Evolutionary conservation across 1,140 invertebrate species (phyloP), one percentile per base, ranked within the genome.

Genomic region (Solen grandis): DNA sequence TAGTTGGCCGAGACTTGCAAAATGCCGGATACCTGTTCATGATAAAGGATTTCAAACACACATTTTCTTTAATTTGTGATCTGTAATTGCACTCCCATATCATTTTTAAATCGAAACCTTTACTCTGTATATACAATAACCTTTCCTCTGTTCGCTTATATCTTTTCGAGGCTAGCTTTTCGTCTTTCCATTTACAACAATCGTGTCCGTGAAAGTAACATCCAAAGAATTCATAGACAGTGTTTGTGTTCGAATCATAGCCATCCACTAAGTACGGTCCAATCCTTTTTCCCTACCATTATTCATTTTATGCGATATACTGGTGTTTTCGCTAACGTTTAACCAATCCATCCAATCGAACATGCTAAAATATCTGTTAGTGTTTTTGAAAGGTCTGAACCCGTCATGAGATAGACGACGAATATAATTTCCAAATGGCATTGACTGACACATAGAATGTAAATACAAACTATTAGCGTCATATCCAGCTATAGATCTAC

Each of bases 281-380:
- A n/a, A 63, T 63, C 5, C 60, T 35, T 25, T 35, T 63, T 63
- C 60, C 4, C 1, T 36, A n/a, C 60, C 60, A 5, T 5, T 2
- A 63, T 36, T 63, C 60, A 63, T 63, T 63, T 36, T 63, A 35
- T 63, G 60, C 31, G 35, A n/a, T 3, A 63, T 63, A 63, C 38
- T 63, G 19, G 13, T 16, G 3, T 33, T 63, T 36, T 63, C 10
- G 16, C 33, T 36, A 36, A 13, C n/a, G 38, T 63, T 63, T 36
- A 63, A 35, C 60, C 60, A 63, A 19, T 63, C 60, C 33, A 63
- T 63, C n/a, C n/a, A n/a, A n/a, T n/a, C n/a, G n/a, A n/a, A n/a
- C n/a, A n/a, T n/a, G n/a, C n/a, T n/a, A n/a, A 13, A 13, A 36
- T 36, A 35, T 13, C 31, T 63, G 10, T 33, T 3, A n/a, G 2